Percentiles rank a stretch among this genome's conserved stretches.
These are phyloP conservation scores for Prolemur simus DNA, from an alignment of 2,113 vertebrate species.

Conservation along the genomic window DNA sequence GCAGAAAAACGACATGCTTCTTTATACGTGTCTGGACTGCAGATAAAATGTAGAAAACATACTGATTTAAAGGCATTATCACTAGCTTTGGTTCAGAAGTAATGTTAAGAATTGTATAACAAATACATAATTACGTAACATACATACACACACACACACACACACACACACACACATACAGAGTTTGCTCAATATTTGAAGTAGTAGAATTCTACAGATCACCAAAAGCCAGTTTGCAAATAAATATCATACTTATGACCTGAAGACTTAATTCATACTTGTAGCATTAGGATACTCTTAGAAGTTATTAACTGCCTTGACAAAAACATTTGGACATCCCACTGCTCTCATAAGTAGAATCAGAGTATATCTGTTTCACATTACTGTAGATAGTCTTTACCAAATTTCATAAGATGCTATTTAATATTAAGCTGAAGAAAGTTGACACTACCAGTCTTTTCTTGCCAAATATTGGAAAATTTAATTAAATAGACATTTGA, in stretches of 20 bases:
- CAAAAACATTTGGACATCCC: constrained; percentile 56
- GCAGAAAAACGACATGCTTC: not conserved
- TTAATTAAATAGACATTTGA: constrained; percentile 82
- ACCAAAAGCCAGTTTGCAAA: not conserved
- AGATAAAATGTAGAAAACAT: constrained; percentile 42
- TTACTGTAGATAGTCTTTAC: constrained; percentile 74
- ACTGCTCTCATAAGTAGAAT: constrained; percentile 59
- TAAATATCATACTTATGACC: accelerated
- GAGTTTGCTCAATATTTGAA: constrained; percentile 19
- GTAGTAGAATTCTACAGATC: not conserved
- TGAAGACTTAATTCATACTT: constrained; percentile 46
- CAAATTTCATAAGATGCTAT: constrained; percentile 74
- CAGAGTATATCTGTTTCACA: constrained; percentile 70
- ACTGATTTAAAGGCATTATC: constrained; percentile 43
- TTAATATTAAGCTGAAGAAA: constrained; percentile 79
- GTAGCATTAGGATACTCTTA: constrained; percentile 60
- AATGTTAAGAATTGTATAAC: constrained; percentile 41
- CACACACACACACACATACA: too few relatives aligned
- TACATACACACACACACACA: too few relatives aligned
- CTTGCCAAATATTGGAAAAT: constrained; percentile 79
- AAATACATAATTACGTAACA: too few relatives aligned
- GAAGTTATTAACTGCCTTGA: constrained; percentile 71
- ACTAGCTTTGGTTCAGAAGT: not conserved
- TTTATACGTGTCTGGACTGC: constrained; percentile 26
- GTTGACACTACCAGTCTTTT: constrained; percentile 71